Base-by-base conservation (phyloP, 2,888 invertebrate genomes). In the Lagria hirta region DNA sequence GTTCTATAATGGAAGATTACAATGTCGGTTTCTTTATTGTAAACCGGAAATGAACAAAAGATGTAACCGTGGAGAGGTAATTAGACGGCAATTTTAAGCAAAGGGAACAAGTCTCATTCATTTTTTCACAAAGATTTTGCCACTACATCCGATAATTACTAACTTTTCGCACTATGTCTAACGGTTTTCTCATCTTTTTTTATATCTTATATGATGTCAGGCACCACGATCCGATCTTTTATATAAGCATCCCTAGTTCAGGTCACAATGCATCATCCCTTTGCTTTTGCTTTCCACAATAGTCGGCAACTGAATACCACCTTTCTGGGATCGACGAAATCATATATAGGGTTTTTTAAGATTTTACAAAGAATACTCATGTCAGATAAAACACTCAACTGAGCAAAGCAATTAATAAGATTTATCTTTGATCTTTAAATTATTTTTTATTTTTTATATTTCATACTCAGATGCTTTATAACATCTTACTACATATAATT, bases 221-320 rank as follows among this genome's bases (percentile, higher is more conserved):
- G 43, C 34, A 43, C 47, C 49, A 48, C 38, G 43, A 37, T 42
- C 36, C 44, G 43, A 53, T 51, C 52, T 44, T 55, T 53, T 55
- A 53, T 51, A 43, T 34, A 51, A 52, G 48, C 51, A 53, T 49
- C 53, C 55, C 55, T 35, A 46, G 35, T 41, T 43, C 26, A 36
- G 42, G 46, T 53, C 51, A 52, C 52, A 51, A 52, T 47, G 46
- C 46, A 42, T 35, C 49, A 46, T 46, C 46, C 46, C 46, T 46
- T 45, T 46, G 30, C 11, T 16, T 14, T n/a, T 26, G 7, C 34
- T 24, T 18, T 18, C 6, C 16, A 37, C 30, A 43, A 34, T 45
- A 40, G 29, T 23, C 27, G 30, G 45, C 40, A 35, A 41, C 41
- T 26, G 35, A 41, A 46, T 36, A 46, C 41, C 41, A 46, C 40